Evolutionary conservation across 2,888 invertebrate genomes (phyloP).

Genomic region (Polia nebulosa): DNA sequence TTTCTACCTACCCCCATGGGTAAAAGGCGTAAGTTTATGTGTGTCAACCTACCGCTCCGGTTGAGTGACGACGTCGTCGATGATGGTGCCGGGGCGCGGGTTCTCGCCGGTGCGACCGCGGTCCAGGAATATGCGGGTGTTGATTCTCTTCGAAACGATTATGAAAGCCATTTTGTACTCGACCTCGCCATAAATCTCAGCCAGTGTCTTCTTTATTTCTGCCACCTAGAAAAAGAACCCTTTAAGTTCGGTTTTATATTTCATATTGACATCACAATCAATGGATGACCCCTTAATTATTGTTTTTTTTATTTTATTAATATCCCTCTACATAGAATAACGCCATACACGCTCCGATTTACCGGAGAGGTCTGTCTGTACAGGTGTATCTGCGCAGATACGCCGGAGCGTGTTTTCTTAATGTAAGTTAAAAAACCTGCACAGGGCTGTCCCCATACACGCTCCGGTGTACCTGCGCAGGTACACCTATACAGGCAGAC

Average conservation of each 20-base stretch:
- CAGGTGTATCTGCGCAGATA: too few species aligned
- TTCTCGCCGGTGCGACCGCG: conserved; percentile 86
- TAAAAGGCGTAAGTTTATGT: neutral
- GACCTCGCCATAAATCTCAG: conserved; percentile 88
- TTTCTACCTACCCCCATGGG: neutral
- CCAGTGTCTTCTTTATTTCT: conserved; percentile 90
- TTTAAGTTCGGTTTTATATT: neutral
- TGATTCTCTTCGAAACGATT: conserved; percentile 97
- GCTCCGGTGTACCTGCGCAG: too few species aligned
- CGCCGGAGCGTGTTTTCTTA: too few species aligned
- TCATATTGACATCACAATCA: too few species aligned
- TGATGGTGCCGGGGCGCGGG: conserved; percentile 96
- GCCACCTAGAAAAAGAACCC: conserved; percentile 74
- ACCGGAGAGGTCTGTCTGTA: too few species aligned
- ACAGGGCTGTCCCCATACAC: too few species aligned
- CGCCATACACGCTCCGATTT: too few species aligned
- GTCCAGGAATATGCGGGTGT: conserved; percentile 93
- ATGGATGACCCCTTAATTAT: neutral
- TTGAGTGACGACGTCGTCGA: conserved; percentile 96
- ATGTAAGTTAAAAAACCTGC: too few species aligned
- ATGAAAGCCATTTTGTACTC: conserved; percentile 93
- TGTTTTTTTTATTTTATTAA: too few species aligned
- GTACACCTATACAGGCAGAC: too few species aligned
- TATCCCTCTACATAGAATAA: too few species aligned
- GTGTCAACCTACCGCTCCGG: conserved; percentile 91